Conservation (phyloP, 2,113 vertebrate species). For the Argyrosomus japonicus region DNA sequence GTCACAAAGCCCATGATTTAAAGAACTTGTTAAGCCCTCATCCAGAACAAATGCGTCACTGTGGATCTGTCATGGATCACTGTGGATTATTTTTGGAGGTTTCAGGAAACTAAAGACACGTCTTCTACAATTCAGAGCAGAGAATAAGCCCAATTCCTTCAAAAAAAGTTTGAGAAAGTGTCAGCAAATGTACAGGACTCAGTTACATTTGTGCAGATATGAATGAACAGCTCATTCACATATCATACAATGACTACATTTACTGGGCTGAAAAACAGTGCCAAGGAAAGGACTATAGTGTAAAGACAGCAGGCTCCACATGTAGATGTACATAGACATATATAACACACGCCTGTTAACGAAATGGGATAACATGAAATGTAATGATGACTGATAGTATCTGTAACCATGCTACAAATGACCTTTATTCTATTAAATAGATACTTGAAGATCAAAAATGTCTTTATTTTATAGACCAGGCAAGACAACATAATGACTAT, state of each 20-base stretch:
- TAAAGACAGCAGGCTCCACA: neutral
- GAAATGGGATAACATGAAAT: neutral
- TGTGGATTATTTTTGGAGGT: neutral
- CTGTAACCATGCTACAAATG: constrained; percentile 42
- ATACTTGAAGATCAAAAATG: constrained; percentile 44
- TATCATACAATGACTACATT: neutral
- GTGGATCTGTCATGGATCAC: constrained; percentile 9
- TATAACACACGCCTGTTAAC: neutral
- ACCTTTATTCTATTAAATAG: constrained; percentile 56
- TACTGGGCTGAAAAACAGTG: neutral
- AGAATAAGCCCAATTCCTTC: neutral
- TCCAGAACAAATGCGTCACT: neutral
- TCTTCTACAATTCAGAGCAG: neutral
- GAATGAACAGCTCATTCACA: constrained; percentile 1
- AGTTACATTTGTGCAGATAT: neutral
- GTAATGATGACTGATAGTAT: constrained; percentile 12
- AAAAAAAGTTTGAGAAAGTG: neutral
- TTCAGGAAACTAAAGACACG: constrained; percentile 11
- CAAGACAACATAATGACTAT: constrained; percentile 54
- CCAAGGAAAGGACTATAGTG: neutral
- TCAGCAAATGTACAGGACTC: neutral
- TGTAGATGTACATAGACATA: neutral
- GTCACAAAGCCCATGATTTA: neutral
- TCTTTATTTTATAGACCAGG: constrained; percentile 44
- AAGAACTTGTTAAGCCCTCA: neutral